Evolutionary conservation across 1,140 invertebrate species (phyloP), one percentile per base, ranked within the genome.

Genomic region (Agraylea sexmaculata): DNA sequence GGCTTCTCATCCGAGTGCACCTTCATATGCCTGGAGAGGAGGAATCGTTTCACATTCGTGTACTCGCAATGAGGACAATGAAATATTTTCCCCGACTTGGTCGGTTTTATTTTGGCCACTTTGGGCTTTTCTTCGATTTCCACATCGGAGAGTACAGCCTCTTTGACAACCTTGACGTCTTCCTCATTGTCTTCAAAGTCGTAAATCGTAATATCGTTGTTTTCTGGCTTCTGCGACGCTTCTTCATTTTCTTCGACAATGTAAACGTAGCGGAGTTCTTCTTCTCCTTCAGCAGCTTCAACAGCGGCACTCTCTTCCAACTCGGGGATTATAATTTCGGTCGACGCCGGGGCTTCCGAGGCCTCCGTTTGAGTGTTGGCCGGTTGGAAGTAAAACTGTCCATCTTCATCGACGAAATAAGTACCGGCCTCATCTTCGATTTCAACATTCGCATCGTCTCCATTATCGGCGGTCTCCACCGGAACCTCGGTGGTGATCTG

Each of bases 21-120:
- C 55, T 88, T 89, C 80, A 91, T 85, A 53, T 94, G 89, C 0
- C 88, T 69, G 1, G 83, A 80, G 12, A 94, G 59, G 4, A 92
- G 62, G 55, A 54, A 75, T 58, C 83, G 69, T 60, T 92, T 92
- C 1, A 82, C 77, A 58, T 81, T 87, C 1, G 83, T 87, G 56
- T 93, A 93, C 53, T 85, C 84, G 59, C 89, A 94, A 53, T 88
- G 87, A 48, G 80, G 82, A 57, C 89, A 93, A 72, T 84, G 80
- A 52, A 83, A 78, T 31, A 77, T 71, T 58, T 79, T 75, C 2
- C 75, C 70, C 8, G 76, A 70, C 1, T 72, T 73, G 53, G 4
- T 13, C 2, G 75, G 73, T 11, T 75, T 54, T 10, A 78, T 67
- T 58, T 78, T 79, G 4, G 77, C 62, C 27, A 77, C 73, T 60